phyloP scores from a whole-genome alignment of 2,888 invertebrate genomes.

The Anaspis maculata region DNA sequence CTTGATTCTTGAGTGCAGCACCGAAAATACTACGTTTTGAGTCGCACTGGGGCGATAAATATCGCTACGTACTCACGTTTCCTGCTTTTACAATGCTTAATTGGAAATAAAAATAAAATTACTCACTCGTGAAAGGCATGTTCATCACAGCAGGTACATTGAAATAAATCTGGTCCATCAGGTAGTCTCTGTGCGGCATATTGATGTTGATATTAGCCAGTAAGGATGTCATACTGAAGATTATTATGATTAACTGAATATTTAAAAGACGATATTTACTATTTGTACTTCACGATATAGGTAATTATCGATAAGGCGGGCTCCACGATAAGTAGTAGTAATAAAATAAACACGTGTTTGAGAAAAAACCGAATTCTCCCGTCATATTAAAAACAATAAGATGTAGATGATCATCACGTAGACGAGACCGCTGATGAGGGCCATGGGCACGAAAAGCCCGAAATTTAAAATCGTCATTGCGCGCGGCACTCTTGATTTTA shows the following conservation, averaged over 20 bases:
- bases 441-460: constrained; percentile 24
- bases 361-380: too few species aligned
- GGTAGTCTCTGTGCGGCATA: constrained; percentile 32
- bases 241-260: constrained; percentile 38
- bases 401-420: constrained; percentile 28
- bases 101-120: constrained; percentile 7
- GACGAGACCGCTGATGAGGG: constrained; percentile 29
- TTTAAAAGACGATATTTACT: constrained; percentile 40
- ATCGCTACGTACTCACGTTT: too few species aligned
- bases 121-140: constrained; percentile 26
- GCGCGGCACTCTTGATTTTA: too few species aligned
- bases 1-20: too few species aligned
- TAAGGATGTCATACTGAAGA: constrained; percentile 38
- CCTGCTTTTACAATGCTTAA: too few species aligned
- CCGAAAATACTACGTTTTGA: constrained; percentile 1
- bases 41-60: background rate
- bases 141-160: too few species aligned
- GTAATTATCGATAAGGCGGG: constrained; percentile 30
- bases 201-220: constrained; percentile 18
- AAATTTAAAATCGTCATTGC: constrained; percentile 14
- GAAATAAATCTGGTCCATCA: too few species aligned
- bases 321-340: constrained; percentile 29
- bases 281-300: constrained; percentile 25
- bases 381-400: constrained; percentile 27
- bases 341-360: constrained; percentile 8